Evolutionary conservation across 2,797 vertebrate genomes (phyloP).

Genomic region (Enteromius paludinosus): DNA sequence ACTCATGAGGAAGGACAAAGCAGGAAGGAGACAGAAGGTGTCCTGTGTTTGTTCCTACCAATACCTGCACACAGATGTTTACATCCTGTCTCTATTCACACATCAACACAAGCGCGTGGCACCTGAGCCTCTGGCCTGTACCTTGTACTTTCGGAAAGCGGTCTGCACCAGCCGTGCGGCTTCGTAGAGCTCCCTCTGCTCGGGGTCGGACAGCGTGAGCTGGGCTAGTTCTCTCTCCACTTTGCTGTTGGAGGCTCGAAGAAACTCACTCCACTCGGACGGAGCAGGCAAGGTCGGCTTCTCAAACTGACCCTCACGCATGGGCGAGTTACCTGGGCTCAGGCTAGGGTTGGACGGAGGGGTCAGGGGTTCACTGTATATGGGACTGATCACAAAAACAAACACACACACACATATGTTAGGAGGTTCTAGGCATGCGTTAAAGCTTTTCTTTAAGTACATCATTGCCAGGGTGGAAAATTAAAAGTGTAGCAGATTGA

Average conservation of each 20-base stretch:
- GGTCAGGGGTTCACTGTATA: slow-evolving; percentile 91
- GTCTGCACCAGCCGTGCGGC: slow-evolving; percentile 98
- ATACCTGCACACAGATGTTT: slow-evolving; percentile 24
- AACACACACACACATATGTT: neutral
- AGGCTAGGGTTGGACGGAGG: slow-evolving; percentile 92
- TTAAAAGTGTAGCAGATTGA: neutral
- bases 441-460: neutral
- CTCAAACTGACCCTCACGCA: slow-evolving; percentile 86
- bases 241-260: slow-evolving; percentile 95
- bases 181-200: slow-evolving; percentile 98
- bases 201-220: slow-evolving; percentile 96
- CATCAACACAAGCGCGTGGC: slow-evolving; percentile 21
- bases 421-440: neutral
- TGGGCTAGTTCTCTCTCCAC: slow-evolving; percentile 97
- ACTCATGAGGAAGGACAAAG: slow-evolving; percentile 48
- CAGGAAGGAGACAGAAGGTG: slow-evolving; percentile 48
- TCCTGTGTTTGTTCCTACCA: slow-evolving; percentile 1
- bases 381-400: slow-evolving; percentile 78
- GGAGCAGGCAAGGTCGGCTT: slow-evolving; percentile 90
- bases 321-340: slow-evolving; percentile 90
- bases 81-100: slow-evolving; percentile 46
- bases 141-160: slow-evolving; percentile 99
- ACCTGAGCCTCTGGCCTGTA: slow-evolving; percentile 71
- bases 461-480: neutral
- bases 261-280: slow-evolving; percentile 97